A percentile compares a stretch with the other conserved stretches of the same genome.
Conservation (phyloP, 2,888 invertebrate genomes). For the Caenorhabditis auriculariae region DNA sequence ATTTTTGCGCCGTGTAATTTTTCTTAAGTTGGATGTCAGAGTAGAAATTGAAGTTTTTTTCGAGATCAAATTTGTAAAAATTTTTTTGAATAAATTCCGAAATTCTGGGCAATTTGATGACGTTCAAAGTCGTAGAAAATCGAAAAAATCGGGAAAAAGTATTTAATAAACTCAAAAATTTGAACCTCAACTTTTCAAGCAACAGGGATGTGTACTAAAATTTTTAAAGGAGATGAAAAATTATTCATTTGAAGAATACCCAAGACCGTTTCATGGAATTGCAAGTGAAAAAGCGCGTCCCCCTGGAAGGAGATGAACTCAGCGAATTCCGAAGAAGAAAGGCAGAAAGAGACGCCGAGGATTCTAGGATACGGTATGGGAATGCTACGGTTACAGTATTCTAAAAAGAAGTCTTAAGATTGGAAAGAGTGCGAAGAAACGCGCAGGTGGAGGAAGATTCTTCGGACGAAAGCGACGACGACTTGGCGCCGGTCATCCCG, state of each 20-base stretch:
- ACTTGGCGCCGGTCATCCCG: slow-evolving; percentile 58
- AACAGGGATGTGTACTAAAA: not conserved
- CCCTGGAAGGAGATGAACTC: slow-evolving; percentile 70
- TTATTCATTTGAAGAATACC: not conserved
- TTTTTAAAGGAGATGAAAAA: not conserved
- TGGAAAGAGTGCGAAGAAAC: slow-evolving; percentile 15
- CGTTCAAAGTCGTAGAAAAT: no score
- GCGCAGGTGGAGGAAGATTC: slow-evolving; percentile 15
- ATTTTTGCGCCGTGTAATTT: no score
- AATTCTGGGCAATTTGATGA: no score
- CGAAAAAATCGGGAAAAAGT: no score
- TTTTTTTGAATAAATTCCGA: no score
- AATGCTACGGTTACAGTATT: no score
- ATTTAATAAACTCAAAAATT: no score
- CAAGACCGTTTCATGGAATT: slow-evolving; percentile 19
- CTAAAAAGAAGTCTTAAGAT: no score
- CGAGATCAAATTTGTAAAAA: slow-evolving; percentile 3
- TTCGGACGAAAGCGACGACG: slow-evolving; percentile 56
- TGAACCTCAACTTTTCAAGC: not conserved
- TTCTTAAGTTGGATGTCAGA: no score
- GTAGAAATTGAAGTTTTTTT: slow-evolving; percentile 12
- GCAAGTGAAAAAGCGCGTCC: slow-evolving; percentile 65
- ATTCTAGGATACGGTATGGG: slow-evolving; percentile 34
- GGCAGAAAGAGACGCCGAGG: slow-evolving; percentile 65
- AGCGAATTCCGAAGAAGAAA: slow-evolving; percentile 68